Evolutionary conservation across 1,140 invertebrate species (phyloP), one percentile per base, ranked within the genome.

Genomic region (Nasonia longicornis): DNA sequence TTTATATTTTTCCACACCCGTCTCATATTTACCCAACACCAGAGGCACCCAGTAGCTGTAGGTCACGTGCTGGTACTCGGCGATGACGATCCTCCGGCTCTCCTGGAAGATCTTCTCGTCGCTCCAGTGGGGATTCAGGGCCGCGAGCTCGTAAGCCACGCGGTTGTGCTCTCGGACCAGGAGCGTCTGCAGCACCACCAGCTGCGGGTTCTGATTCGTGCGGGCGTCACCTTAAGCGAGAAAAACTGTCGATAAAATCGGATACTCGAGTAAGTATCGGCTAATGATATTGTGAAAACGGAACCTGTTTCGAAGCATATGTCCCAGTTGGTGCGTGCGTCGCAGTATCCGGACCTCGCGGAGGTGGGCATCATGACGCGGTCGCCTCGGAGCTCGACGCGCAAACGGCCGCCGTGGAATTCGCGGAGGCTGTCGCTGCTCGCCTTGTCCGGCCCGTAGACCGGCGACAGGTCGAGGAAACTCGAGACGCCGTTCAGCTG

Each of bases 81-180:
- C 96, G 66, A 95, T 94, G 76, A 93, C 90, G 72, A 98, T 97
- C 82, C 94, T 93, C 79, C 97, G 91, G 0, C 96, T 92, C 90
- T 98, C 97, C 89, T 99, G 97, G 90, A 95, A 98, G 3, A 96
- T 87, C 0, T 92, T 95, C 87, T 97, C 96, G 86, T 98, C 97
- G 79, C 93, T 92, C 95, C 96, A 98, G 83, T 96, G 95, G 0
- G 96, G 95, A 91, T 99, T 99, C 2, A 98, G 86, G 8, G 91
- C 86, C 0, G 92, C 87, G 0, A 99, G 90, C 48, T 87, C 89
- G 66, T 93, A 92, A 0, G 97, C 97, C 26, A 99, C 91, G 67
- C 96, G 92, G 89, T 99, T 99, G 88, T 99, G 98, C 87, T 98
- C 96, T 79, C 98, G 92, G 75, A 98, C 90, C 64, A 97, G 92